phyloP scores from a whole-genome alignment of 2,888 invertebrate genomes.

The Sepioteuthis lessoniana region DNA sequence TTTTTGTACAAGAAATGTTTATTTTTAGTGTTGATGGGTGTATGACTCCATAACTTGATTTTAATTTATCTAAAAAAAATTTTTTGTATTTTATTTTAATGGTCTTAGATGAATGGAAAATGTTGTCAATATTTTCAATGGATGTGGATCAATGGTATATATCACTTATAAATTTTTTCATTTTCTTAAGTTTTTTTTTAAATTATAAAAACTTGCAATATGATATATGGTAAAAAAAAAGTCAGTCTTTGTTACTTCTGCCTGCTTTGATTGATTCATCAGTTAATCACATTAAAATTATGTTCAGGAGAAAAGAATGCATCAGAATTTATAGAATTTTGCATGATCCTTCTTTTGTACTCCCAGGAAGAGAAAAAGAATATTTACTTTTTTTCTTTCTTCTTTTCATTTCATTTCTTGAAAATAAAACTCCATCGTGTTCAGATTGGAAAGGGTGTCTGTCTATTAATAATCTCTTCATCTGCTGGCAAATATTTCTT shows the following conservation, averaged over 20 bases:
- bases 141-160: no score
- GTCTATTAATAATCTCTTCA: background rate
- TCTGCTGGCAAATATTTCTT: conserved; percentile 17
- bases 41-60: no score
- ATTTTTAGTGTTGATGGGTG: no score
- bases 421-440: background rate
- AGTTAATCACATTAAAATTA: background rate
- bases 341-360: background rate
- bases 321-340: background rate
- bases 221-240: background rate
- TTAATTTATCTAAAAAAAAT: no score
- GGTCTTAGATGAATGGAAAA: no score
- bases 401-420: background rate
- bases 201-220: background rate
- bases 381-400: background rate
- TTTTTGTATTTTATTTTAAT: no score
- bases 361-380: background rate
- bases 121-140: no score
- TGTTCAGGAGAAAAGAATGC: background rate
- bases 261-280: background rate
- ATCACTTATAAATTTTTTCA: background rate
- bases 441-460: background rate
- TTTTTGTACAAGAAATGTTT: no score
- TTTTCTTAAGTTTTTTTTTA: background rate
- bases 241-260: background rate